phyloP scores from a whole-genome alignment of 2,888 invertebrate species.

The Diploptera punctata region DNA sequence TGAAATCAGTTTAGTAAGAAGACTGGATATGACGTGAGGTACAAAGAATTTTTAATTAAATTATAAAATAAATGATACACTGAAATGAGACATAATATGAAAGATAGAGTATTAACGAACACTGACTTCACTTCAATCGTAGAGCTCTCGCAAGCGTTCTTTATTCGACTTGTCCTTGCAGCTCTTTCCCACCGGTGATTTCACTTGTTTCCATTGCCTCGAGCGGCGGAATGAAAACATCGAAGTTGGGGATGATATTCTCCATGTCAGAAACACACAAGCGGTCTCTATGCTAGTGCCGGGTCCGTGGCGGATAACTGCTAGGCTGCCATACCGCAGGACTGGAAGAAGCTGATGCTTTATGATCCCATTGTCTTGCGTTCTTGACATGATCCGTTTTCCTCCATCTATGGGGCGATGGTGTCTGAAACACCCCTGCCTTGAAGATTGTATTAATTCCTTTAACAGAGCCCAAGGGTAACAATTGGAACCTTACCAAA shows the following conservation, averaged over 20 bases:
- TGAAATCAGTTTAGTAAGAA: too few species aligned
- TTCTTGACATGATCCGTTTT: neutral
- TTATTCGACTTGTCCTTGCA: slow-evolving; percentile 14
- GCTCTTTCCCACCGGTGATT: slow-evolving; percentile 15
- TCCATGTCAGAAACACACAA: slow-evolving; percentile 41
- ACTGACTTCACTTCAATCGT: slow-evolving; percentile 13
- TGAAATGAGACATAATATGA: too few species aligned
- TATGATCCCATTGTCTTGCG: neutral
- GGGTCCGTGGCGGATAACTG: slow-evolving; percentile 26
- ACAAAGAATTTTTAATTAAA: too few species aligned
- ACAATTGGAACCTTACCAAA: too few species aligned
- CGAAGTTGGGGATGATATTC: slow-evolving; percentile 42
- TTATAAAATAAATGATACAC: too few species aligned
- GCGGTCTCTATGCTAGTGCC: slow-evolving; percentile 42
- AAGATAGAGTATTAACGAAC: too few species aligned
- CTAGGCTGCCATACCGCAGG: slow-evolving; percentile 7
- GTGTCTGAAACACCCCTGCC: slow-evolving; percentile 19
- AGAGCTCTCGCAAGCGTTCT: slow-evolving; percentile 28
- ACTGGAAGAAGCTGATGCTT: neutral
- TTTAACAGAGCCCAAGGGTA: too few species aligned
- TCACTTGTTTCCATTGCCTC: slow-evolving; percentile 27
- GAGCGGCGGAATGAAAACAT: neutral
- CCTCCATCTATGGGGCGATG: slow-evolving; percentile 25
- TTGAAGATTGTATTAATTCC: too few species aligned
- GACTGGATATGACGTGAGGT: too few species aligned